Evolutionary conservation across 2,113 vertebrate species (phyloP), one percentile per base, ranked within the genome.

Genomic region (Collichthys lucidus): DNA sequence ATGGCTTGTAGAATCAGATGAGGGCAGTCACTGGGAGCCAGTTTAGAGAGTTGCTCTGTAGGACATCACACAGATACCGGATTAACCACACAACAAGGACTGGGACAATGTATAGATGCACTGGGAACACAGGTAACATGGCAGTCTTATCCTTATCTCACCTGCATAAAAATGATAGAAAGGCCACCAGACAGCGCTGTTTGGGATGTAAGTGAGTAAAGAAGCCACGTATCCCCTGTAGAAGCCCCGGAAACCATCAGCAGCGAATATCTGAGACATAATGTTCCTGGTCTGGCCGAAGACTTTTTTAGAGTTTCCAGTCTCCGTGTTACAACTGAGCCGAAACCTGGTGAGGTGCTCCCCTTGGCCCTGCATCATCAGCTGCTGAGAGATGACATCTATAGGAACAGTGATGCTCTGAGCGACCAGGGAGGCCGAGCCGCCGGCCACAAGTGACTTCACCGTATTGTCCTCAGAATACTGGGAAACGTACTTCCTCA

Each of bases 381-480:
- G 96, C 80, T 99, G 98, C 92, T 99, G 98, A 6, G 98, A 99
- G 63, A 99, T n/a, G 0, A 99, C 96, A 0, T 99, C 98, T 0
- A 99, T 98, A 67, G 98, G 98, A 5, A 99, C 97, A 0, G 98
- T 99, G 94, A 99, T 99, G 95, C 96, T 99, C 93, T 99, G 98
- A 7, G 98, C 98, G 14, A 99, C 98, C 17, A 99, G 91, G 0
- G 98, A 99, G 9, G 98, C 98, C 0, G 96, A 96, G 64, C 98
- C 98, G 0, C 98, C 98, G 0, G 98, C 98, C 92, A 99, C 97
- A 90, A 99, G 93, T 0, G 98, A 99, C 81, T 99, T 99, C 0
- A 99, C 74, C 0, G 97, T 96, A 22, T 99, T 99, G 94, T 95
- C 96, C 77, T 95, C 93, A 65, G 95, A 97, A 83, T 98, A 98